Percentiles rank a stretch among this genome's conserved stretches.
Evolutionary conservation across 2,888 invertebrate genomes (phyloP).

Genomic region (Apamea crenata): DNA sequence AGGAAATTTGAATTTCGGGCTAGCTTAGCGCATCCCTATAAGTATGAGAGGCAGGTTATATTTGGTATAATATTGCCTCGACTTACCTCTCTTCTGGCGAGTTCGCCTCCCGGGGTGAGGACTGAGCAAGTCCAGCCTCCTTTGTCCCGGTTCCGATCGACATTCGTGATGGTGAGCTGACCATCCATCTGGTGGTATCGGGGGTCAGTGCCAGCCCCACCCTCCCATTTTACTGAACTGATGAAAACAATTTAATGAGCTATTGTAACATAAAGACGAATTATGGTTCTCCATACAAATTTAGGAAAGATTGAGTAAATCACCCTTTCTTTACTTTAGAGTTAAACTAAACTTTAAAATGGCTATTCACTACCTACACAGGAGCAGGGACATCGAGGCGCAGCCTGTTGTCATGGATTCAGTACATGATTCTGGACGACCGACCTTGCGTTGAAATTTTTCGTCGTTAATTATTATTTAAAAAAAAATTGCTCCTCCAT

Average conservation of each 20-base stretch:
- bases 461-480: too few relatives aligned
- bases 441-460: too few relatives aligned
- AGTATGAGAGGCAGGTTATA: neutral
- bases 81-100: slow-evolving; percentile 93
- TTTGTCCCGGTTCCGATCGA: slow-evolving; percentile 92
- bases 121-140: slow-evolving; percentile 95
- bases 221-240: slow-evolving; percentile 89
- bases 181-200: slow-evolving; percentile 90
- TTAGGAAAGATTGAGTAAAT: neutral
- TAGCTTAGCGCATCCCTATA: neutral
- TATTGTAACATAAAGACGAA: neutral
- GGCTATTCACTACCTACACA: neutral
- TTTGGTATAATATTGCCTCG: neutral
- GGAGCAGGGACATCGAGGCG: too few relatives aligned
- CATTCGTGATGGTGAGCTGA: slow-evolving; percentile 91
- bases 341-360: neutral
- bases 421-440: too few relatives aligned
- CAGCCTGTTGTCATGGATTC: too few relatives aligned
- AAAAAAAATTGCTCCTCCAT: too few relatives aligned
- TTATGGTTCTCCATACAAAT: too few relatives aligned
- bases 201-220: slow-evolving; percentile 87
- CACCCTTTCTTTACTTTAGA: neutral
- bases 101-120: slow-evolving; percentile 93
- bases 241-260: neutral
- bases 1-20: neutral